Conservation (phyloP, 2,888 invertebrate genomes). For the Micropterix aruncella region DNA sequence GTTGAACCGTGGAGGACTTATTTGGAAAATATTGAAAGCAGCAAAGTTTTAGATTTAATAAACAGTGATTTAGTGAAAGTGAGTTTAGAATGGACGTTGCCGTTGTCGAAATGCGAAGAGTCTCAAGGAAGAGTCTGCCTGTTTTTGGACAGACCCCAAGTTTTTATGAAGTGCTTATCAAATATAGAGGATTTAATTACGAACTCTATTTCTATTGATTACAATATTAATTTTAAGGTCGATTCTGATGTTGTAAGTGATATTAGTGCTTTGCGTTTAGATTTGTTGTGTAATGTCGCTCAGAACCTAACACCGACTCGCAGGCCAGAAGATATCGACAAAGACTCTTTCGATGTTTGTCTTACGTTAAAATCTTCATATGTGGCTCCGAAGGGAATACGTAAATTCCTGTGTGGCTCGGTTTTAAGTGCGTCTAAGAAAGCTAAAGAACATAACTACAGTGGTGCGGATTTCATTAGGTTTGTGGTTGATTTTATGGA, state of each 20-base stretch:
- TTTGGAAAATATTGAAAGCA: constrained; percentile 13
- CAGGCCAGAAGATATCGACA: background rate
- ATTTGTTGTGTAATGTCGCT: constrained; percentile 20
- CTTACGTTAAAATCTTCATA: constrained; percentile 26
- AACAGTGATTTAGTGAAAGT: constrained; percentile 18
- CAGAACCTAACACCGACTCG: constrained; percentile 23
- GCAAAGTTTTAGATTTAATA: constrained; percentile 18
- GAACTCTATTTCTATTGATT: too few relatives aligned
- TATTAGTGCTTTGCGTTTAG: constrained; percentile 21
- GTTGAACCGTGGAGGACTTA: constrained; percentile 41
- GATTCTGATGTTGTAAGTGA: too few relatives aligned
- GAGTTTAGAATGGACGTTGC: constrained; percentile 33
- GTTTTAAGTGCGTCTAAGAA: constrained; percentile 43
- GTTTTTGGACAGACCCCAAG: constrained; percentile 30
- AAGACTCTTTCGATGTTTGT: background rate
- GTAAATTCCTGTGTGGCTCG: constrained; percentile 37
- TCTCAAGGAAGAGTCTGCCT: constrained; percentile 33
- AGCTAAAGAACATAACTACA: constrained; percentile 32
- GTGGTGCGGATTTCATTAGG: constrained; percentile 38
- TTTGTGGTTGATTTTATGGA: constrained; percentile 17
- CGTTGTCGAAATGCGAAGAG: constrained; percentile 24
- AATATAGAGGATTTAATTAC: too few relatives aligned
- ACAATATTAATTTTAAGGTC: too few relatives aligned
- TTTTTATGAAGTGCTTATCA: constrained; percentile 14
- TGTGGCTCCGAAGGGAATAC: constrained; percentile 14